Conservation (phyloP, 2,797 vertebrate genomes). For the Eidolon dupreanum region DNA sequence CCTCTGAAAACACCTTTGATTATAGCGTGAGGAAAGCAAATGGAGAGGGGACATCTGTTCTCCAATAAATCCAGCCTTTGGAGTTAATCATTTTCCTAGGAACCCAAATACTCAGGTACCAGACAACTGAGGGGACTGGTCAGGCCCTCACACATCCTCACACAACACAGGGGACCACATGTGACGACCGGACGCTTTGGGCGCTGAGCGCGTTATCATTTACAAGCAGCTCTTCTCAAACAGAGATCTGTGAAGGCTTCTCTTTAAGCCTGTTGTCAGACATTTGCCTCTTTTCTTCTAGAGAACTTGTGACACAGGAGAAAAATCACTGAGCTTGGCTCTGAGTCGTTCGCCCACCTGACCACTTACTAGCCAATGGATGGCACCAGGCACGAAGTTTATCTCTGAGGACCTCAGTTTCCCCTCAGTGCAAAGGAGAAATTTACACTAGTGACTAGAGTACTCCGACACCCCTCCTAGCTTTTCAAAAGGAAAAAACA, state of each 20-base stretch:
- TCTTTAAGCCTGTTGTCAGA: not conserved
- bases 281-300: not conserved
- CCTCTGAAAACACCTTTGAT: not conserved
- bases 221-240: not conserved
- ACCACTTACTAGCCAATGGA: not conserved
- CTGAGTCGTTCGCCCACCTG: not conserved
- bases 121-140: fast-evolving
- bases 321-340: no score
- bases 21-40: not conserved
- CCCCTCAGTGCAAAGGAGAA: not conserved
- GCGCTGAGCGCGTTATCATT: not conserved
- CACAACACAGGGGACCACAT: not conserved
- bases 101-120: not conserved
- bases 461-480: not conserved
- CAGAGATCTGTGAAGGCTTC: not conserved
- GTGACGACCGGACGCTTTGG: fast-evolving
- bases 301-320: not conserved
- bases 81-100: not conserved
- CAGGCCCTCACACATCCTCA: not conserved
- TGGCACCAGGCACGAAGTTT: not conserved
- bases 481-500: not conserved
- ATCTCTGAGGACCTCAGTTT: not conserved
- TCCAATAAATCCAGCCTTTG: not conserved
- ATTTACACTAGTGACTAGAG: not conserved
- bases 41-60: not conserved